Base-by-base conservation (phyloP, 2,888 invertebrate genomes). In the Blastobasis lacticolella region DNA sequence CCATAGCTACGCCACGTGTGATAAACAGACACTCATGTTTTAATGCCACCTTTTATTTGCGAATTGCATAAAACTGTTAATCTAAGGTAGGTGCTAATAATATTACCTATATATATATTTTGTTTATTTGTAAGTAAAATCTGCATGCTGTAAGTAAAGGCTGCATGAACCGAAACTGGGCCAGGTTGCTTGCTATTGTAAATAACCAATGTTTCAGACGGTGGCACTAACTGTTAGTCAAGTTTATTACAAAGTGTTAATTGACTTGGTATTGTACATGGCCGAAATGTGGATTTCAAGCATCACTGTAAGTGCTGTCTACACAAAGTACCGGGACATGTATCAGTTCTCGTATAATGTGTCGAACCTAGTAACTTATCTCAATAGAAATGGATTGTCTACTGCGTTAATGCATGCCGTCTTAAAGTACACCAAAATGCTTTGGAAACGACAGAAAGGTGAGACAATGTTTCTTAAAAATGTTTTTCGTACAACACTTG, bases 401-500 rank as follows among this genome's bases (percentile, higher is more conserved):
- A 65, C 73, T 7, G 56, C 60, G 0, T 52, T 84, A 7, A 42
- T 75, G 40, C 54, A 71, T 1, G 57, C 70, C 1, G 67, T 81
- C 3, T 58, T 54, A 9, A 63, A 67, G 37, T 84, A 85, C 51
- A 74, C 75, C 0, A 64, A 62, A 6, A 72, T 75, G 10, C 54
- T 84, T 2, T 85, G 84, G 84, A 61, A 65, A 9, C 72, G 78
- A 42, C 78, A 84, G 53, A 73, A 69, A 73, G 84, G 84, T 82
- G n/a, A 43, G 6, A 23, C 23, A 23, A 23, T 23, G 23, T 23
- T 23, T 23, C 23, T 3, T 23, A 23, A 23, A 23, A 23, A 23
- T 23, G 23, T 23, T 23, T 23, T 23, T 23, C 23, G 3, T 23
- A 23, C 23, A 23, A 23, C 23, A 2, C 23, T 23, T 23, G 23